Evolutionary conservation across 2,888 invertebrate species (phyloP).

Genomic region (Osmoderma eremita): DNA sequence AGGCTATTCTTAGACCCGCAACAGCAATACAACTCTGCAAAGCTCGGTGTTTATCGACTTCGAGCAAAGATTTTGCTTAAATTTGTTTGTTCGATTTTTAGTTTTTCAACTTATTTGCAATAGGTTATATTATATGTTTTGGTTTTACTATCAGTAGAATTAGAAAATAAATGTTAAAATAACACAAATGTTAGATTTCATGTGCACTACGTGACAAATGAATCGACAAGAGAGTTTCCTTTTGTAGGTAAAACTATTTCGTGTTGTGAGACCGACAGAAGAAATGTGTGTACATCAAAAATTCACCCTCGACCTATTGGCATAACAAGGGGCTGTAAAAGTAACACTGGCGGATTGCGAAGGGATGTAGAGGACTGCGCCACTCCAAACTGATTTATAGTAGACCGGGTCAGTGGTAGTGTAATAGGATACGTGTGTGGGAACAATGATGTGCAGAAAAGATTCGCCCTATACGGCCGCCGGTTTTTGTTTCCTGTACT

Average conservation of each 20-base stretch:
- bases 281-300: constrained; percentile 21
- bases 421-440: constrained; percentile 58
- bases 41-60: too few relatives aligned
- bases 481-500: constrained; percentile 27
- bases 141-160: not conserved
- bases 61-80: too few relatives aligned
- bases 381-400: constrained; percentile 56
- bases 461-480: constrained; percentile 26
- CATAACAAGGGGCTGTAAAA: constrained; percentile 39
- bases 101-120: too few relatives aligned
- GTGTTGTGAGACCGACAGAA: constrained; percentile 12
- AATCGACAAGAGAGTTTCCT: not conserved
- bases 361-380: constrained; percentile 31
- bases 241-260: not conserved
- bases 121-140: not conserved
- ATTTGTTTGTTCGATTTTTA: too few relatives aligned
- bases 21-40: too few relatives aligned
- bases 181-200: too few relatives aligned
- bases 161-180: not conserved
- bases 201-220: too few relatives aligned
- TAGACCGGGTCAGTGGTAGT: constrained; percentile 57
- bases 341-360: constrained; percentile 22
- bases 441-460: constrained; percentile 53
- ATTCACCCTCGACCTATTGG: constrained; percentile 37
- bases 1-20: too few relatives aligned